These are phyloP conservation scores for Jordanella pulchra DNA, from an alignment of 2,797 vertebrate genomes.

Conservation along the genomic window DNA sequence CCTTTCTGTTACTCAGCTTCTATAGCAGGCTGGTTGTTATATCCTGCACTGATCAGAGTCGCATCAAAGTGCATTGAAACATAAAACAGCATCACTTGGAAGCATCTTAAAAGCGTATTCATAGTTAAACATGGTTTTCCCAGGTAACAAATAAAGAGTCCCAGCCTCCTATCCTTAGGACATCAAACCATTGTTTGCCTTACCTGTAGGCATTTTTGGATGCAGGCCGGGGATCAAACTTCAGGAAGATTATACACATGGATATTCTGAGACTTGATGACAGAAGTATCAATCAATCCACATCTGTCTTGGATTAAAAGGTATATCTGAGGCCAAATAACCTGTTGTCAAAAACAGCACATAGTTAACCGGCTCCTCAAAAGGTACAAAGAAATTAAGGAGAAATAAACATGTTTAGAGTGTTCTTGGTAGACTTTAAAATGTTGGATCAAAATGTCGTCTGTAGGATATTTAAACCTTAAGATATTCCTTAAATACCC, in stretches of 20 bases:
- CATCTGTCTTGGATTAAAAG: slow-evolving; percentile 42
- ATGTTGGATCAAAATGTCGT: no score
- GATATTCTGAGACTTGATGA: slow-evolving; percentile 55
- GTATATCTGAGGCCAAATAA: slow-evolving; percentile 52
- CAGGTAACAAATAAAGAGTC: not conserved
- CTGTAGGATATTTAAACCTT: no score
- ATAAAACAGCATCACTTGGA: not conserved
- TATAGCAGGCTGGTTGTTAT: not conserved
- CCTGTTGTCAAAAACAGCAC: not conserved
- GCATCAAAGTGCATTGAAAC: not conserved
- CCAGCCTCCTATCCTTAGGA: no score
- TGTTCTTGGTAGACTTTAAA: no score
- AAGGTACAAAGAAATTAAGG: no score
- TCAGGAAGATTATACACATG: slow-evolving; percentile 99
- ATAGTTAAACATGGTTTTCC: not conserved
- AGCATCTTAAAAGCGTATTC: not conserved
- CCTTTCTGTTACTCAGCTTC: not conserved
- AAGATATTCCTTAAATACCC: no score
- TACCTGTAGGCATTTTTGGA: slow-evolving; percentile 99
- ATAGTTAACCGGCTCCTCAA: no score
- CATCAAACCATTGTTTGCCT: slow-evolving; percentile 18
- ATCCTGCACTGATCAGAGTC: not conserved
- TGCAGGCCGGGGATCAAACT: slow-evolving; percentile 93
- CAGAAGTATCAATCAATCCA: slow-evolving; percentile 50
- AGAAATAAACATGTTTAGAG: no score